Evolutionary conservation across 2,113 vertebrate species (phyloP).

Genomic region (Tachuris rubrigastra): DNA sequence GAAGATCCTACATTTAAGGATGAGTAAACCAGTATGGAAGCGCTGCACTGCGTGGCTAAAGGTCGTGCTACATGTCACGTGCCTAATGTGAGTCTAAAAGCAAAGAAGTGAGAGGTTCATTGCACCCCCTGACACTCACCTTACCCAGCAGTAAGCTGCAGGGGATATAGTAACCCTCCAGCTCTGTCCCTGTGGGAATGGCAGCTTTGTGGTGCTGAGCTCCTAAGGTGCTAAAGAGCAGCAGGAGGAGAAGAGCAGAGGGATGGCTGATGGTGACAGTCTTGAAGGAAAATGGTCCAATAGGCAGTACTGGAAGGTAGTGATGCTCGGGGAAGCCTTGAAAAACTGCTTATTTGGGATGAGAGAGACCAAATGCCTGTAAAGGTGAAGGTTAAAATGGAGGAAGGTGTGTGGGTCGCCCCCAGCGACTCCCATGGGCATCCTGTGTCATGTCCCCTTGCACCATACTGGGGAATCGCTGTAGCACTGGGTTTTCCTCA

Average conservation of each 20-base stretch:
- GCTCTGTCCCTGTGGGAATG: background rate
- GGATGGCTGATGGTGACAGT: background rate
- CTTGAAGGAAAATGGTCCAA: background rate
- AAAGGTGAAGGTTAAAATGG: background rate
- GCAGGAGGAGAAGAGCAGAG: background rate
- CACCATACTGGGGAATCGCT: background rate
- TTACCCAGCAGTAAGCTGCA: background rate
- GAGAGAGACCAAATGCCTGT: background rate
- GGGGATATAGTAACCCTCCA: background rate
- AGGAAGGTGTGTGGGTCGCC: background rate
- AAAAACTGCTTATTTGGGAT: background rate
- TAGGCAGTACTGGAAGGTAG: background rate
- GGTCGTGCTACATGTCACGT: background rate
- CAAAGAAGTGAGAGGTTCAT: background rate
- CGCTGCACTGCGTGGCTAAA: background rate
- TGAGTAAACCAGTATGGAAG: background rate
- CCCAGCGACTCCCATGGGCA: background rate
- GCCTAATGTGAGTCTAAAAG: background rate
- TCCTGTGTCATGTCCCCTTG: background rate
- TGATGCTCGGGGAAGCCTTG: background rate
- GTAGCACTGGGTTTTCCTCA: background rate
- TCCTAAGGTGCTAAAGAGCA: background rate
- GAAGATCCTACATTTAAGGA: background rate
- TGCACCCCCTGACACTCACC: background rate
- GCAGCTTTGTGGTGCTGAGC: background rate